A percentile compares a stretch with the other conserved stretches of the same genome.
Evolutionary conservation across 2,888 invertebrate species (phyloP).

Genomic region (Pilophorus perplexus): DNA sequence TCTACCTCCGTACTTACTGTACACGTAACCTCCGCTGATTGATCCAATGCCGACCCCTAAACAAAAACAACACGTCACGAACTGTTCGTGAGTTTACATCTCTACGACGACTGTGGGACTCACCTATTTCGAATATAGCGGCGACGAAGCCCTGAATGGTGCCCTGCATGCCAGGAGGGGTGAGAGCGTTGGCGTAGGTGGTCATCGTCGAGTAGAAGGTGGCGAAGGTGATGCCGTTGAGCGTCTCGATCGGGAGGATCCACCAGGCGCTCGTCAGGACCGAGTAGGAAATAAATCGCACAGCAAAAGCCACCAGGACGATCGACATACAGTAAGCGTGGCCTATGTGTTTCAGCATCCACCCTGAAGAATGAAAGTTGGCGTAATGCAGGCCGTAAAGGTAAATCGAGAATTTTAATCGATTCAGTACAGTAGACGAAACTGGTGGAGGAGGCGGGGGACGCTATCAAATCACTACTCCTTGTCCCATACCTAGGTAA

Average conservation of each 20-base stretch:
- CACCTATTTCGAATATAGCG: slow-evolving; percentile 73
- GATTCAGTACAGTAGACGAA: no score
- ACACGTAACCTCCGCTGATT: slow-evolving; percentile 21
- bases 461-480: no score
- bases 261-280: slow-evolving; percentile 76
- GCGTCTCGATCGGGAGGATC: slow-evolving; percentile 77
- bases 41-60: slow-evolving; percentile 22
- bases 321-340: slow-evolving; percentile 80
- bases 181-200: slow-evolving; percentile 78
- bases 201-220: slow-evolving; percentile 85
- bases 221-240: slow-evolving; percentile 86
- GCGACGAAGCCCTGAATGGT: slow-evolving; percentile 85
- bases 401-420: no score
- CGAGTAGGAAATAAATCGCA: slow-evolving; percentile 79
- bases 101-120: not conserved
- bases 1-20: slow-evolving; percentile 12
- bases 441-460: no score
- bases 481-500: not conserved
- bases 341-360: slow-evolving; percentile 73
- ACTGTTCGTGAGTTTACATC: not conserved
- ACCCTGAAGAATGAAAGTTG: no score
- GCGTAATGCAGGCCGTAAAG: not conserved
- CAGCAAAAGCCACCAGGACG: slow-evolving; percentile 73
- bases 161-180: slow-evolving; percentile 79
- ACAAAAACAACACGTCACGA: not conserved